Conservation (phyloP, 2,797 vertebrate genomes). For the Oreonectes daqikongensis region DNA sequence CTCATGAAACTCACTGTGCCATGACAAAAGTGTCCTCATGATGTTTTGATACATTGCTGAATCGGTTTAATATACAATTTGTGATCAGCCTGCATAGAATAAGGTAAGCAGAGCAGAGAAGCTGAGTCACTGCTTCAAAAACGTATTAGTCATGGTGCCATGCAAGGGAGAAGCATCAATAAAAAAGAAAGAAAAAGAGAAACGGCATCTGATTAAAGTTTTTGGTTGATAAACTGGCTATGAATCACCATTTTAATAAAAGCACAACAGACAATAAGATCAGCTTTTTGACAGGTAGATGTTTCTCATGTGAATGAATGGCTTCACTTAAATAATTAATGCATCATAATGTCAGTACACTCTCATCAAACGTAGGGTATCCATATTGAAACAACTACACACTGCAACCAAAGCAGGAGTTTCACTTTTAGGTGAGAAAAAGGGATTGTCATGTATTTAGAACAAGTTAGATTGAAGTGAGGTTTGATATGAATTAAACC, state of each 20-base stretch:
- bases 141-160: slow-evolving; percentile 1
- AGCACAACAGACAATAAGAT: background rate
- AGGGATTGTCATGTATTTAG: slow-evolving; percentile 1
- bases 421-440: slow-evolving; percentile 29
- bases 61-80: background rate
- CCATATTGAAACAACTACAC: slow-evolving; percentile 21
- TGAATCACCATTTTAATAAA: slow-evolving; percentile 2
- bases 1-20: slow-evolving; percentile 5
- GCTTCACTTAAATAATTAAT: slow-evolving; percentile 25
- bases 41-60: slow-evolving; percentile 8
- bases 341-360: slow-evolving; percentile 15
- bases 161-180: background rate
- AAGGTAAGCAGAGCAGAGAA: slow-evolving; percentile 8
- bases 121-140: slow-evolving; percentile 37
- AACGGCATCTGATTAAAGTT: background rate
- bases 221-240: background rate
- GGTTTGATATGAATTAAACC: slow-evolving; percentile 43
- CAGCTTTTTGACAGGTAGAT: no score
- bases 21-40: slow-evolving; percentile 7
- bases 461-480: slow-evolving; percentile 22
- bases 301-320: slow-evolving; percentile 19
- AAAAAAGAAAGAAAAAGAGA: background rate
- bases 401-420: slow-evolving; percentile 24
- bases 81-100: background rate
- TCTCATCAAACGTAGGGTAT: slow-evolving; percentile 27